Conservation (phyloP, 1,140 invertebrate genomes). For the Trachelipus rathkii region DNA sequence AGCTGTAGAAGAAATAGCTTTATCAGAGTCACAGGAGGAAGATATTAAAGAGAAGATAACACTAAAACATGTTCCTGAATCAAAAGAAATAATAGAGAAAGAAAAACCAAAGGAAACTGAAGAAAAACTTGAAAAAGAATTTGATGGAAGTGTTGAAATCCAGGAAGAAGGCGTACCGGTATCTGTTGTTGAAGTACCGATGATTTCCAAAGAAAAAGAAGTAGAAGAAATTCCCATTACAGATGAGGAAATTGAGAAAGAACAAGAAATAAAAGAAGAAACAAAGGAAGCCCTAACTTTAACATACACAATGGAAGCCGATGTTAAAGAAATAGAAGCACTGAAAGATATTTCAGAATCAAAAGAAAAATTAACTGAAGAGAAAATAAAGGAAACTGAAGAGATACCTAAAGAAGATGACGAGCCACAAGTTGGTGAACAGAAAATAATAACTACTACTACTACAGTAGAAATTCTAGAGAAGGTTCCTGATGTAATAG, state of each 20-base stretch:
- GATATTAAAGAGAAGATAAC: not conserved
- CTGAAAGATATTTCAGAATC: too few relatives aligned
- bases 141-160: not conserved
- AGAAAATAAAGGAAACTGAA: too few relatives aligned
- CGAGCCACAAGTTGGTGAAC: too few relatives aligned
- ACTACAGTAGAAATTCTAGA: too few relatives aligned
- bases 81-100: not conserved
- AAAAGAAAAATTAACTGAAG: too few relatives aligned
- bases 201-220: not conserved
- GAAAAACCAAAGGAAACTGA: not conserved
- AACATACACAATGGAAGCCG: too few relatives aligned
- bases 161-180: not conserved
- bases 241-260: not conserved
- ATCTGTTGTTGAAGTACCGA: not conserved
- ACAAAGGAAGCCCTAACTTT: not conserved
- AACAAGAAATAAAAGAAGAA: not conserved
- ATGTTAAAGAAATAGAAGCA: too few relatives aligned
- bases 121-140: conserved; percentile 1
- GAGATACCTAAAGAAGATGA: too few relatives aligned
- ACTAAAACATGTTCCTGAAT: not conserved
- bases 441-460: too few relatives aligned
- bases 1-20: conserved; percentile 16
- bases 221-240: not conserved
- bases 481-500: too few relatives aligned
- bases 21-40: too few relatives aligned